Conservation (phyloP, 2,113 vertebrate species). For the Scalopus aquaticus region DNA sequence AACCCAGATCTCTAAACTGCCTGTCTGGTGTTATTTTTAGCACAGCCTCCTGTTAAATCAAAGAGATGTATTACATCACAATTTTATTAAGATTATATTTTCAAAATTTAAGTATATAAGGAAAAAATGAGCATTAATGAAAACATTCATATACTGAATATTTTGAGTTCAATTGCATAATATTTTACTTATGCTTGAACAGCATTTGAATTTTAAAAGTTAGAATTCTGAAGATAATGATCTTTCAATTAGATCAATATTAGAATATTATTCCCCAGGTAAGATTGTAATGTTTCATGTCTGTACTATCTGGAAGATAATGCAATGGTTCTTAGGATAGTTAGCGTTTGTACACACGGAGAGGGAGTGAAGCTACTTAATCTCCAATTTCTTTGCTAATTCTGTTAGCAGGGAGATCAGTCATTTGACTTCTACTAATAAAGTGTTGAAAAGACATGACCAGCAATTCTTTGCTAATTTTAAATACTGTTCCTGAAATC, state of each 20-base stretch:
- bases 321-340: slow-evolving; percentile 38
- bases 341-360: slow-evolving; percentile 33
- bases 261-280: slow-evolving; percentile 60
- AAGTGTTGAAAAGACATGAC: neutral
- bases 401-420: neutral
- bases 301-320: slow-evolving; percentile 23
- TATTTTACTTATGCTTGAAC: slow-evolving; percentile 39
- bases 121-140: slow-evolving; percentile 37
- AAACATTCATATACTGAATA: neutral
- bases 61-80: neutral
- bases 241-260: slow-evolving; percentile 62
- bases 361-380: slow-evolving; percentile 12
- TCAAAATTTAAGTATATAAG: slow-evolving; percentile 58
- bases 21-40: neutral
- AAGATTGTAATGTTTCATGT: slow-evolving; percentile 26
- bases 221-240: slow-evolving; percentile 48
- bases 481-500: slow-evolving; percentile 11
- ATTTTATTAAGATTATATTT: slow-evolving; percentile 44
- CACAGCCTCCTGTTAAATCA: neutral
- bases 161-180: slow-evolving; percentile 34
- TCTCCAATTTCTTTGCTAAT: slow-evolving; percentile 60
- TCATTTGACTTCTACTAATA: slow-evolving; percentile 35
- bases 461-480: neutral
- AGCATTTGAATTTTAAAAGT: slow-evolving; percentile 56
- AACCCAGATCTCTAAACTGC: neutral